Evolutionary conservation across 2,888 invertebrate species (phyloP), one percentile per base, ranked within the genome.

Genomic region (Drosophila leonis): DNA sequence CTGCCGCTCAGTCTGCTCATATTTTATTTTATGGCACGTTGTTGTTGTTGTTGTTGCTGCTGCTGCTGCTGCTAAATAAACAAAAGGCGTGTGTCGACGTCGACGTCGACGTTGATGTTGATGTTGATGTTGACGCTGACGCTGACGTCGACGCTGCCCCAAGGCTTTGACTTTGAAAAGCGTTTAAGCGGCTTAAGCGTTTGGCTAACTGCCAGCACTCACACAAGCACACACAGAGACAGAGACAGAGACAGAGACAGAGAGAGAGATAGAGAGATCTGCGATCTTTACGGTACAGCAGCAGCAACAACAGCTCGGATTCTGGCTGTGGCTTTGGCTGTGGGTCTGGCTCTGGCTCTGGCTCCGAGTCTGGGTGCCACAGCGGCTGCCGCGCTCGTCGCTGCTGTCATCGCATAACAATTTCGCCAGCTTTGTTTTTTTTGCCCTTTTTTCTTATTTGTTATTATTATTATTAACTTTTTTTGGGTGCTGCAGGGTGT

Each of bases 61-160:
- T 68, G 63, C 55, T 65, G 51, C 54, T 35, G 80, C 66, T 75
- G 82, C 75, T 80, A 80, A 79, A 78, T 80, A 83, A 88, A 88
- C 82, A 87, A 91, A 90, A 91, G 90, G 87, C 91, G 87, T 90
- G 86, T 91, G 84, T 83, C 78, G 74, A 57, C 73, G 81, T 57
- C 56, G 55, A 18, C 52, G 49, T 12, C 20, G 27, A 42, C 69
- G 69, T 13, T 13, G 29, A 42, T 63, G n/a, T n/a, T n/a, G n/a
- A n/a, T n/a, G 37, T 27, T 20, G 51, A 42, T 67, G 69, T 9
- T 20, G 42, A 48, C 54, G 37, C 10, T 33, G 51, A 44, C 71
- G 75, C 46, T 37, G 31, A 48, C 67, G 39, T 37, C 33, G 80
- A 9, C 76, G 85, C 79, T 73, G 75, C 72, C 74, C 77, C 90